These are phyloP conservation scores for Agonopterix subpropinquella DNA, from an alignment of 2,888 invertebrate species.

Conservation along the genomic window DNA sequence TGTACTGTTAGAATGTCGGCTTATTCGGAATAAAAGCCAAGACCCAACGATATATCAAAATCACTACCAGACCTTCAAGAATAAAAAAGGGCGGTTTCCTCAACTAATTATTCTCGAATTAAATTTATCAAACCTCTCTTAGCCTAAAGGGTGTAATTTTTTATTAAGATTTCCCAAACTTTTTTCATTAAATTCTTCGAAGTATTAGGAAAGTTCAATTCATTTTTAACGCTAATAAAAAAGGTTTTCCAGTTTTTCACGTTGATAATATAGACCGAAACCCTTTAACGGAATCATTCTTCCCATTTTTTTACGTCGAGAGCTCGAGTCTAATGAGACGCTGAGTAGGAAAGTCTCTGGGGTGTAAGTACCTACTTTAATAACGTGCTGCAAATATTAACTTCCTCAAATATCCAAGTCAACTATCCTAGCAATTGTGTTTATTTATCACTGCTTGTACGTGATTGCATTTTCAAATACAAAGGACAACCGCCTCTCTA, in stretches of 20 bases:
- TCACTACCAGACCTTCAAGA: conserved; percentile 10
- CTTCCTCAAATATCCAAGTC: too few species aligned
- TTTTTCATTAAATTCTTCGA: conserved; percentile 57
- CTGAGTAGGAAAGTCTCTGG: neutral
- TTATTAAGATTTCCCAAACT: conserved; percentile 48
- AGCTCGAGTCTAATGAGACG: neutral
- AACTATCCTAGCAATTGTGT: neutral
- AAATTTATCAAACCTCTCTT: conserved; percentile 42
- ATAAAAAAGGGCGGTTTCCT: conserved; percentile 22
- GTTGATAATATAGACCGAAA: conserved; percentile 24
- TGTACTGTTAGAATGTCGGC: conserved; percentile 3
- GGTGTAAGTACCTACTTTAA: too few species aligned
- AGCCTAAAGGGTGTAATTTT: conserved; percentile 50
- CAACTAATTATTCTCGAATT: conserved; percentile 42
- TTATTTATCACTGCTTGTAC: too few species aligned
- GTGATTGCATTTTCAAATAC: too few species aligned
- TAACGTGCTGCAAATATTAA: too few species aligned
- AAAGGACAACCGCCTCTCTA: too few species aligned
- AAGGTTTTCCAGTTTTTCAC: conserved; percentile 33
- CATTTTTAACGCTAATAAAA: conserved; percentile 32
- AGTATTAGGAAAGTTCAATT: conserved; percentile 49
- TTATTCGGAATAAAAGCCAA: neutral
- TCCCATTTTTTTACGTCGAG: neutral
- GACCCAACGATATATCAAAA: conserved; percentile 3
- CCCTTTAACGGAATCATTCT: conserved; percentile 15